Conservation (phyloP, 2,797 vertebrate species). For the Naso thynnoides region DNA sequence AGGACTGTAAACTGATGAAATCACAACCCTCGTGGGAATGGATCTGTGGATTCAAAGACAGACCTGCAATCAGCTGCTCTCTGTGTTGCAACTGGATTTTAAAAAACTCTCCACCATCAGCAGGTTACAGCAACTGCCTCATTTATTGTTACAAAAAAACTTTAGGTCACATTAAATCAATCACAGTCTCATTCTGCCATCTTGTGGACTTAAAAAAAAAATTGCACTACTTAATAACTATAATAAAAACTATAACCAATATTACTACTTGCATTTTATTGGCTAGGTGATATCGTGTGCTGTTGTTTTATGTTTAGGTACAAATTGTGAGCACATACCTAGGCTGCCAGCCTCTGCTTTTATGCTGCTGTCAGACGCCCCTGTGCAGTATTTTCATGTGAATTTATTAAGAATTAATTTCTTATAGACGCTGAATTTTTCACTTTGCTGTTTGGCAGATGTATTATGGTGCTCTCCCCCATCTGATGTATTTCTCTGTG, state of each 20-base stretch:
- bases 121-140: not conserved
- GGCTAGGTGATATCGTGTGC: not conserved
- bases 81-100: not conserved
- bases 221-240: not conserved
- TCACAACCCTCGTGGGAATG: not conserved
- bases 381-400: not conserved
- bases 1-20: not conserved
- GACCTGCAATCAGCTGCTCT: not conserved
- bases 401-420: not conserved
- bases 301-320: not conserved
- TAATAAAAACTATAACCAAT: too few species aligned
- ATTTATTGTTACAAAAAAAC: not conserved
- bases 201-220: constrained; percentile 13
- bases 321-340: too few species aligned
- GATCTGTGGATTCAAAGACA: not conserved
- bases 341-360: not conserved
- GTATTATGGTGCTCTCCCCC: not conserved
- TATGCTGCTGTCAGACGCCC: not conserved
- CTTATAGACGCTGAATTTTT: not conserved
- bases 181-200: constrained; percentile 13
- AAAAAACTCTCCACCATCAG: not conserved
- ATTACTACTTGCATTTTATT: too few species aligned
- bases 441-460: not conserved
- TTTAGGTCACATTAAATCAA: not conserved
- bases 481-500: not conserved